Evolutionary conservation across 2,888 invertebrate species (phyloP).

Genomic region (Drosophila monieri): DNA sequence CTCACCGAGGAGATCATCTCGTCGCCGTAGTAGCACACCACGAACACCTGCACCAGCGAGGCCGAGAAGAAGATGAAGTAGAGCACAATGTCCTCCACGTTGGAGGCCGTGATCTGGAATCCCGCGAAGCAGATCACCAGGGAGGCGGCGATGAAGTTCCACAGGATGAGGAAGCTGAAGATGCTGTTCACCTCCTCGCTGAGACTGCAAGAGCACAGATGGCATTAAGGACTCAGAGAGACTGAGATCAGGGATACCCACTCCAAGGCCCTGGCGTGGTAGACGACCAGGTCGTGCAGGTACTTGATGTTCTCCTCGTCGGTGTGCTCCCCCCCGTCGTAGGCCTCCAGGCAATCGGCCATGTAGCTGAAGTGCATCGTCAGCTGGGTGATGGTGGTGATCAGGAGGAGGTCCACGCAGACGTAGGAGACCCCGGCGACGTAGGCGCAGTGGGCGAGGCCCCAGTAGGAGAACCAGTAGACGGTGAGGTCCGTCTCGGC

Average conservation of each 20-base stretch:
- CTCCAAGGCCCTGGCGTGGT: conserved; percentile 65
- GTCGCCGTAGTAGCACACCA: conserved; percentile 81
- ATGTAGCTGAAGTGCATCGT: conserved; percentile 76
- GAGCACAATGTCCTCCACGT: conserved; percentile 70
- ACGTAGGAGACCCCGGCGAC: conserved; percentile 75
- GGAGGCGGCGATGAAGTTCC: conserved; percentile 81
- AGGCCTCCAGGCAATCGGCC: conserved; percentile 57
- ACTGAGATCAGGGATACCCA: conserved; percentile 31
- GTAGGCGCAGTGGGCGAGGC: conserved; percentile 67
- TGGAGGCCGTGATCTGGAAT: conserved; percentile 79
- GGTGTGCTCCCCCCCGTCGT: conserved; percentile 48
- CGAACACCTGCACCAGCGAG: conserved; percentile 77
- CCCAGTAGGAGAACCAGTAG: conserved; percentile 67
- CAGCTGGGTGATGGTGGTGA: conserved; percentile 71
- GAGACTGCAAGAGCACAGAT: conserved; percentile 45
- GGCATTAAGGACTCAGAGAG: background rate
- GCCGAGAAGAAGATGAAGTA: conserved; percentile 78
- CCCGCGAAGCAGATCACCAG: conserved; percentile 81
- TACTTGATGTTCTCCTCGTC: conserved; percentile 57
- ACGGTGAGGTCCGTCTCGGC: conserved; percentile 52
- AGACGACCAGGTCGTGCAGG: conserved; percentile 42
- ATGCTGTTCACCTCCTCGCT: conserved; percentile 72
- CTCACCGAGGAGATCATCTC: conserved; percentile 77
- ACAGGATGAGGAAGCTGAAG: conserved; percentile 75
- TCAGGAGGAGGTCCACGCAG: conserved; percentile 75